Base-by-base conservation (phyloP, 2,113 vertebrate species). In the Anolis carolinensis region DNA sequence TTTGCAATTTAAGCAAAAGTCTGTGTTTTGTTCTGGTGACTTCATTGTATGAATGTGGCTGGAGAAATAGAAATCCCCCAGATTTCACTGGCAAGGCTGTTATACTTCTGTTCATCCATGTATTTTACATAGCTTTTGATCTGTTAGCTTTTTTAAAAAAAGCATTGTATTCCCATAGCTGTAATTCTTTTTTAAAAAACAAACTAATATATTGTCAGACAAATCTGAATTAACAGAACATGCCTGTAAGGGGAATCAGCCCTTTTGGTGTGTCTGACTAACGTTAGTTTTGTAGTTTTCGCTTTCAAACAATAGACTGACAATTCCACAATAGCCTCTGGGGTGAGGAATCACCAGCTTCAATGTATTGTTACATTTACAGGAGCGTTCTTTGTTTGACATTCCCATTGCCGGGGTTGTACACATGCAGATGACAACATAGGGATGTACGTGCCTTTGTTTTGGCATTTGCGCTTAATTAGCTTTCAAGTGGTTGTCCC, bases 151-250 rank as follows among this genome's bases (percentile, higher is more conserved):
- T 78, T 79, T 91, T 87, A 0, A 30, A 30, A 59, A 59, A 18
- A 30, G 30, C 65, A 68, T 93, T 91, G 8, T 2, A 14, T 30
- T n/a, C 48, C 30, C 30, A 59, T 59, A 59, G 18, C 55, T 59
- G 16, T 59, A 65, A 44, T 44, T 44, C 5, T 44, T 44, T 44
- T 67, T 14, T 2, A 7, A 52, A 93, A 95, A 95, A 88, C 93
- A 9, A 65, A 20, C 30, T 34, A 93, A 92, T 93, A 81, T 63
- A 67, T 73, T 90, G 88, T 91, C 92, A 93, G 74, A 27, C 67
- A 92, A 91, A 93, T 67, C 92, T 92, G 92, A 94, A 95, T 94
- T 59, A 94, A 93, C 91, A 93, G 91, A 93, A 89, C 91, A 93
- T 92, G 88, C 92, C 92, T 84, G 2, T 89, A 90, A 91, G 92